Conservation (phyloP, 2,113 vertebrate genomes). For the Rattus norvegicus region DNA sequence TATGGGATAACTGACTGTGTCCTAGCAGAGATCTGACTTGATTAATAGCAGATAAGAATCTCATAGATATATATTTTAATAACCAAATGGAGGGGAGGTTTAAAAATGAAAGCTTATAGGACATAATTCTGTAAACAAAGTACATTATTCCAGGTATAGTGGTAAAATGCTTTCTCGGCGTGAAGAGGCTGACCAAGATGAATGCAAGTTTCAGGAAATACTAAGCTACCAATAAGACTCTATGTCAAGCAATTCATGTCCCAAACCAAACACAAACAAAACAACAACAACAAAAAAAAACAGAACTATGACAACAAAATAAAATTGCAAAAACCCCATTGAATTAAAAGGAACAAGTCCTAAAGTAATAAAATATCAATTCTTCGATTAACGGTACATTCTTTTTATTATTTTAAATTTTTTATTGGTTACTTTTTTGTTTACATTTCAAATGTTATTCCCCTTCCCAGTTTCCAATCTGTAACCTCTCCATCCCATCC, state of each 20-base stretch:
- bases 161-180: background rate
- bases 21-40: background rate
- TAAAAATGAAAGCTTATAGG: constrained; percentile 21
- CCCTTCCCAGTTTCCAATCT: too few species aligned
- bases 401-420: background rate
- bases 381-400: background rate
- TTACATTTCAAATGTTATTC: too few species aligned
- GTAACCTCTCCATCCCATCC: too few species aligned
- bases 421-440: too few species aligned
- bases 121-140: background rate
- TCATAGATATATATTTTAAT: background rate
- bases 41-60: background rate
- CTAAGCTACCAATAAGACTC: background rate
- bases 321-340: background rate
- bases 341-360: background rate
- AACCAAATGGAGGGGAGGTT: background rate
- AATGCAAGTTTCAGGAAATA: background rate
- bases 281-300: background rate
- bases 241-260: background rate
- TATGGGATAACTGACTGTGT: background rate
- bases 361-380: constrained; percentile 19
- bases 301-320: background rate
- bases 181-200: background rate
- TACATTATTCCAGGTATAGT: background rate
- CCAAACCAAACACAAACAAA: background rate